Evolutionary conservation across 2,113 vertebrate genomes (phyloP).

Genomic region (Anolis carolinensis): DNA sequence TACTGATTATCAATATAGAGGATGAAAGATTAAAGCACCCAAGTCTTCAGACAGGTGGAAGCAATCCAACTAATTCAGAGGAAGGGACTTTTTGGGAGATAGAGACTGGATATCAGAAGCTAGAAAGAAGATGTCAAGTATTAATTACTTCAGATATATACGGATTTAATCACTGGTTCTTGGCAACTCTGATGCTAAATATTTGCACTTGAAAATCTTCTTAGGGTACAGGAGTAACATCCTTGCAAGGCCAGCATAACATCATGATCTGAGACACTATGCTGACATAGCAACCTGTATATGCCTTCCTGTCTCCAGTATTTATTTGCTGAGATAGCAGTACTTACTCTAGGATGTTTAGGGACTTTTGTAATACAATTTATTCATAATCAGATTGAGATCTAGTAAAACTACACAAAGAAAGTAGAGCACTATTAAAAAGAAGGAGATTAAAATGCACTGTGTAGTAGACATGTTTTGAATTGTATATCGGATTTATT

Average conservation of each 20-base stretch:
- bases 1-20: conserved; percentile 14
- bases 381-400: conserved; percentile 8
- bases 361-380: not conserved
- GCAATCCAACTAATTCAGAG: conserved; percentile 20
- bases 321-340: not conserved
- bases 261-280: not conserved
- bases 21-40: conserved; percentile 20
- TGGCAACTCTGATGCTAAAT: conserved; percentile 30
- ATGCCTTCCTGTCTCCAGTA: not conserved
- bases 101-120: conserved; percentile 7
- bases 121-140: conserved; percentile 26
- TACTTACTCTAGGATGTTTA: not conserved
- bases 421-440: not conserved
- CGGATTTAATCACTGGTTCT: conserved; percentile 20
- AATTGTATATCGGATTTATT: too few species aligned
- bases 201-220: conserved; percentile 27
- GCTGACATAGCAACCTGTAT: not conserved
- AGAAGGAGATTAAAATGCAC: not conserved
- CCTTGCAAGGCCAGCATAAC: conserved; percentile 5
- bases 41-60: conserved; percentile 25
- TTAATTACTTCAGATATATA: conserved; percentile 20
- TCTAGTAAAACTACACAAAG: not conserved
- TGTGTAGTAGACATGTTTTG: too few species aligned
- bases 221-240: not conserved
- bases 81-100: not conserved